phyloP scores from a whole-genome alignment of 1,140 invertebrate genomes.

The Tetramorium simillimum region DNA sequence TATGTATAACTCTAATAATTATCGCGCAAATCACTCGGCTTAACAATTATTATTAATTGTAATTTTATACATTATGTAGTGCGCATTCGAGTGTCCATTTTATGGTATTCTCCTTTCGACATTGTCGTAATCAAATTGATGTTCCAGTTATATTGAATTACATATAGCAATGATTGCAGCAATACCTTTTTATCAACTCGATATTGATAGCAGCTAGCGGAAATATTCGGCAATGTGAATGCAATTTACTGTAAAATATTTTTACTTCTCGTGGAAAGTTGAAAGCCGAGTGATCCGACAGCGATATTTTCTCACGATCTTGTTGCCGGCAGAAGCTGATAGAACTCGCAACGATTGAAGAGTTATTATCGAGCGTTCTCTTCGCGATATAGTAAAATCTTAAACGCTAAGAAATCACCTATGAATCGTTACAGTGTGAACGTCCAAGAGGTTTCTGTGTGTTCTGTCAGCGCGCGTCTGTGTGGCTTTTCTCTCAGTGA shows the following conservation, averaged over 20 bases:
- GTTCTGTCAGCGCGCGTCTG: slow-evolving; percentile 15
- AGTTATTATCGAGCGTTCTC: slow-evolving; percentile 50
- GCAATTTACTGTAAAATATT: background rate
- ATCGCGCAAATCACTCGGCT: slow-evolving; percentile 42
- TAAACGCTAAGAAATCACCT: slow-evolving; percentile 46
- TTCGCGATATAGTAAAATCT: slow-evolving; percentile 49
- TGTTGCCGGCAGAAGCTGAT: slow-evolving; percentile 51
- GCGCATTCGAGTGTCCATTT: background rate
- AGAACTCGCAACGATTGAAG: slow-evolving; percentile 51
- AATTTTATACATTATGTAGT: background rate
- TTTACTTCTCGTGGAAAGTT: background rate
- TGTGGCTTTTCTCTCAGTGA: background rate
- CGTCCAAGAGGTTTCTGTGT: slow-evolving; percentile 18
- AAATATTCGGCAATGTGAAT: slow-evolving; percentile 12
- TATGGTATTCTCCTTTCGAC: background rate
- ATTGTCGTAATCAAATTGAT: background rate
- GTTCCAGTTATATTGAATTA: background rate
- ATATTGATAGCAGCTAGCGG: background rate
- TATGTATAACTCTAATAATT: slow-evolving; percentile 49
- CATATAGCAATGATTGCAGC: background rate
- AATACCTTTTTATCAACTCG: background rate
- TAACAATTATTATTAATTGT: background rate
- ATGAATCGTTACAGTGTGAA: slow-evolving; percentile 47
- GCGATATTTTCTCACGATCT: slow-evolving; percentile 35
- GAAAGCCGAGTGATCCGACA: slow-evolving; percentile 37